Evolutionary conservation across 2,888 invertebrate species (phyloP).

Genomic region (Gymnosoma rotundatum): DNA sequence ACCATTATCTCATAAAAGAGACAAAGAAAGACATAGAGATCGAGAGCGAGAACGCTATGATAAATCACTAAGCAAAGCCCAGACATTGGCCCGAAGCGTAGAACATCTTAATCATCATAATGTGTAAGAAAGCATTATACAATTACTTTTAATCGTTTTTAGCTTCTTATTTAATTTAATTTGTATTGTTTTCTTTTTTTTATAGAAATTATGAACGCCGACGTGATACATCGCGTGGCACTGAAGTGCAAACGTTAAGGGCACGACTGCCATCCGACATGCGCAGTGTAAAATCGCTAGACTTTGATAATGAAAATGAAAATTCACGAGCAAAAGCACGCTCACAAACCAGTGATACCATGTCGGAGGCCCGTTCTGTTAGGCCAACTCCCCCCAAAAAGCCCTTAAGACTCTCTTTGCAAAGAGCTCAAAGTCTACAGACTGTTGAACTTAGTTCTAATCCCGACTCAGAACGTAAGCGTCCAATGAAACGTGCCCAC

Average conservation of each 20-base stretch:
- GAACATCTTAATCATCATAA: constrained; percentile 81
- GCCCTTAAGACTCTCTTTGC: constrained; percentile 90
- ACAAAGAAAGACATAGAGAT: constrained; percentile 77
- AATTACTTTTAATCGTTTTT: no score
- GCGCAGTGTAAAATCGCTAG: constrained; percentile 88
- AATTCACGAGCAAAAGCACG: constrained; percentile 65
- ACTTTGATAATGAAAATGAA: constrained; percentile 90
- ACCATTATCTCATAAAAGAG: constrained; percentile 75
- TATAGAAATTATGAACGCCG: constrained; percentile 76
- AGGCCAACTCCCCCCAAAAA: constrained; percentile 93
- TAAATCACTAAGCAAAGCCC: constrained; percentile 73
- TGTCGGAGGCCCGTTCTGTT: constrained; percentile 84
- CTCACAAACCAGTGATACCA: constrained; percentile 83
- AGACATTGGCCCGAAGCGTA: constrained; percentile 80
- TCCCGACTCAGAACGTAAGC: constrained; percentile 79
- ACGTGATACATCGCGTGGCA: constrained; percentile 74
- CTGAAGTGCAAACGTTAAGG: constrained; percentile 75
- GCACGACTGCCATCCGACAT: constrained; percentile 77
- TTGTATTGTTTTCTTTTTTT: not conserved
- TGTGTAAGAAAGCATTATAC: constrained; percentile 74
- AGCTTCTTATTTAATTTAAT: no score
- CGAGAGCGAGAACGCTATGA: constrained; percentile 76
- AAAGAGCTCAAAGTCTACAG: constrained; percentile 91
- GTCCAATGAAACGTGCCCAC: constrained; percentile 80
- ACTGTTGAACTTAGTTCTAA: constrained; percentile 83